Percentiles rank a stretch among this genome's conserved stretches.
Conservation (phyloP, 2,888 invertebrate species). For the Carterocephalus palaemon region DNA sequence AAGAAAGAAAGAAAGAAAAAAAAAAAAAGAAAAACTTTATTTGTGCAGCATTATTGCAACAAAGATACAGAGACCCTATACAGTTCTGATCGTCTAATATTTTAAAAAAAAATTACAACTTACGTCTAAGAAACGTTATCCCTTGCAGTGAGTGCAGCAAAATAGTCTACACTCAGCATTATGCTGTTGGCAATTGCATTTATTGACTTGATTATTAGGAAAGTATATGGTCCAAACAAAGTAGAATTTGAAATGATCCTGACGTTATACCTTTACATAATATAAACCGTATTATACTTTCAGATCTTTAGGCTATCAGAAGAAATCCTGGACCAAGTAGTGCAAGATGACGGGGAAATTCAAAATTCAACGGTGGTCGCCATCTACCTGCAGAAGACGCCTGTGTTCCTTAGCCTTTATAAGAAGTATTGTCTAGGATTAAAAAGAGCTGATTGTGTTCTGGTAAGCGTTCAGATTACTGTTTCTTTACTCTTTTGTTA, state of each 20-base stretch:
- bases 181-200: no score
- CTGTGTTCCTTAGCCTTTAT: constrained; percentile 86
- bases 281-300: constrained; percentile 25
- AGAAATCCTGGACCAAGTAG: constrained; percentile 86
- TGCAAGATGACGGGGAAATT: constrained; percentile 86
- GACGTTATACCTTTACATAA: not conserved
- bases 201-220: no score
- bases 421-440: constrained; percentile 90
- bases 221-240: no score
- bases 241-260: not conserved
- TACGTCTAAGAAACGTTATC: no score
- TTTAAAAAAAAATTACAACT: no score
- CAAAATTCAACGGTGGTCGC: constrained; percentile 83
- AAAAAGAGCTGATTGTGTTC: constrained; percentile 90
- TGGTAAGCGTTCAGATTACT: constrained; percentile 81
- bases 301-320: constrained; percentile 87
- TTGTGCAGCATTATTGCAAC: no score
- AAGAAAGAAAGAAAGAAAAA: no score
- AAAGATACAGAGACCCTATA: no score
- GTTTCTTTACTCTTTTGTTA: not conserved
- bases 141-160: no score
- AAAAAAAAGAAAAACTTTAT: no score
- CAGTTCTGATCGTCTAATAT: no score
- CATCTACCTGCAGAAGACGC: constrained; percentile 85
- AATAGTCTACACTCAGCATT: no score